Conservation (phyloP, 2,888 invertebrate genomes). For the Pyrrhia umbra region DNA sequence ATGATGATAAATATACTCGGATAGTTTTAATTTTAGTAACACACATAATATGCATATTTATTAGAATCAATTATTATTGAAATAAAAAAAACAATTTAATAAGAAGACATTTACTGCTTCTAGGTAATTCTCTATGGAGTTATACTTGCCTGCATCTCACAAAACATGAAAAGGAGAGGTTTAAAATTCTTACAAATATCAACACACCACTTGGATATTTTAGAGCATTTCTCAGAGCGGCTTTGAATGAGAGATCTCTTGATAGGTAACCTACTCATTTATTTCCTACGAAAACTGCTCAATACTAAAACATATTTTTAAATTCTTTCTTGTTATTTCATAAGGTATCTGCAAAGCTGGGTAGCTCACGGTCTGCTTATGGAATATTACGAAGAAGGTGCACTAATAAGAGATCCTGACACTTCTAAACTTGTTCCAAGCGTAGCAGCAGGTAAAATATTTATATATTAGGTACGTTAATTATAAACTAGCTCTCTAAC, state of each 20-base stretch:
- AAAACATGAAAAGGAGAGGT: conserved; percentile 96
- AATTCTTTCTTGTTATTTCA: background rate
- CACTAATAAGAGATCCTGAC: conserved; percentile 95
- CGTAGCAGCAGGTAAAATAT: conserved; percentile 94
- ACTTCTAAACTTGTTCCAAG: conserved; percentile 94
- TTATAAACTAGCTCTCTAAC: no score
- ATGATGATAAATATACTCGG: conserved; percentile 24
- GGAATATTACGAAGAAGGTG: conserved; percentile 96
- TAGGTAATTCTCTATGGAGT: conserved; percentile 93
- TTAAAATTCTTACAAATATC: conserved; percentile 90
- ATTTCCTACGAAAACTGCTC: background rate
- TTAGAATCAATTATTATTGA: no score
- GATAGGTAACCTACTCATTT: conserved; percentile 90
- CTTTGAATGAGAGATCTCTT: conserved; percentile 97
- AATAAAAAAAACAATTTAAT: background rate
- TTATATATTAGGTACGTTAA: no score
- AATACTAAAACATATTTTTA: background rate
- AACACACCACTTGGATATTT: conserved; percentile 93
- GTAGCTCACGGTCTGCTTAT: conserved; percentile 92
- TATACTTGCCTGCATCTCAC: conserved; percentile 95
- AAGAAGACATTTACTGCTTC: conserved; percentile 51
- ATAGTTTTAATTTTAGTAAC: conserved; percentile 7
- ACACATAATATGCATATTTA: background rate
- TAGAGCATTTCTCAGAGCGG: conserved; percentile 96
- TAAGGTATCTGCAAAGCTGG: conserved; percentile 93